Base-by-base conservation (phyloP, 2,113 vertebrate species). In the Bubo blakistoni region DNA sequence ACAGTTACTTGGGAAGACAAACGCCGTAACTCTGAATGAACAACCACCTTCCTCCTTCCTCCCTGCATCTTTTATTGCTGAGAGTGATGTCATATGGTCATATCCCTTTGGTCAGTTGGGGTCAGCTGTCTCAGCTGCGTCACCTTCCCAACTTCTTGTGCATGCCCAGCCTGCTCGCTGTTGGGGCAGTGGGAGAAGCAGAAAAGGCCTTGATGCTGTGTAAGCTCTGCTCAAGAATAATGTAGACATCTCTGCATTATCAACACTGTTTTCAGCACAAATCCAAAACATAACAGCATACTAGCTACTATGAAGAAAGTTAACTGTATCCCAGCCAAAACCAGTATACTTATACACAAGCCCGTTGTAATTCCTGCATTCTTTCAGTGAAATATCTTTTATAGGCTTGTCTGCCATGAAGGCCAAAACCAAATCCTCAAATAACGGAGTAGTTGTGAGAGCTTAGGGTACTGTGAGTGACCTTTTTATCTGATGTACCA, bases 11-110 rank as follows among this genome's bases (percentile, higher is more conserved):
- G 36, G 49, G 30, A 79, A 73, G 59, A 27, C 8, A 63, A 73
- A 38, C 0, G 2, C 19, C 8, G 1, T 54, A 3, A 13, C 61
- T 69, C 13, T 2, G 2, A 54, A 47, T 47, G 46, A 47, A 47
- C 46, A 47, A 47, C 46, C 46, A 8, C 26, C 54, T 58, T 58
- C 34, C 26, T 57, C 19, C 58, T 27, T 81, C 57, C 4, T 86
- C 25, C 14, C 46, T 57, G 40, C 12, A 57, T 24, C 11, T n/a
- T 32, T 47, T 36, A 42, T 42, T 58, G 24, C 62, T 59, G 16
- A 67, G 19, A 14, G 19, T 38, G 52, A 51, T 1, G 2, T 21
- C 57, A 10, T 10, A 10, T 16, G 5, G 16, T 20, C 3, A 55
- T 63, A 62, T 38, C 34, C 18, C 20, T 19, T 9, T 19, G 46